phyloP scores from a whole-genome alignment of 2,113 vertebrate species.

The Silurus glanis region DNA sequence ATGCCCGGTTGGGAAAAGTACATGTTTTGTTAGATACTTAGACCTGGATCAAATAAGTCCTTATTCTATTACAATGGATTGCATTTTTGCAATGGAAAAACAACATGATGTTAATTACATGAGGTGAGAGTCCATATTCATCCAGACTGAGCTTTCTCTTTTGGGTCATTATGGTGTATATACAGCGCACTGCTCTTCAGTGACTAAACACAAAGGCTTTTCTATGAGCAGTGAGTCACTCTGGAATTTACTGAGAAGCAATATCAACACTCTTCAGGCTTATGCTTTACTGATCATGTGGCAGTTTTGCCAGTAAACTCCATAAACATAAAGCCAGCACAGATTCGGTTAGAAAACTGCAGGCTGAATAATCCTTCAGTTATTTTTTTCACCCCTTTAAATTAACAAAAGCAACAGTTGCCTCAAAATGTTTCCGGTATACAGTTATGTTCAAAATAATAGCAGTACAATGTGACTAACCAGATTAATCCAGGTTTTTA shows the following conservation, averaged over 20 bases:
- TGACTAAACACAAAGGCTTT: constrained; percentile 21
- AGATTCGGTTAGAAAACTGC: not conserved
- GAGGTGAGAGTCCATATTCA: not conserved
- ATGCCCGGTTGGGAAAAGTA: not conserved
- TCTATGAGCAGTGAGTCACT: constrained; percentile 11
- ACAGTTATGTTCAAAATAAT: no score
- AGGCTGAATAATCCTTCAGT: not conserved
- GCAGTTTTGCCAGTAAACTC: not conserved
- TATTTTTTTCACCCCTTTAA: not conserved
- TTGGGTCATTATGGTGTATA: not conserved
- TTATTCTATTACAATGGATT: not conserved
- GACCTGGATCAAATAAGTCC: not conserved
- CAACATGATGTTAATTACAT: no score
- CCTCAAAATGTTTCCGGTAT: not conserved
- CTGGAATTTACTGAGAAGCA: not conserved
- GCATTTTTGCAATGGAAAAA: not conserved
- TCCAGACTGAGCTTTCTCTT: not conserved
- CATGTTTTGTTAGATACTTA: not conserved
- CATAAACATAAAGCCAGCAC: not conserved
- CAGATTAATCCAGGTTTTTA: no score
- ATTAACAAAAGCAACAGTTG: not conserved
- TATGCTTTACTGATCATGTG: constrained; percentile 10
- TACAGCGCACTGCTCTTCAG: not conserved
- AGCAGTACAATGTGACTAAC: no score
- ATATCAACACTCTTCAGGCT: not conserved